Percentiles rank a stretch among this genome's conserved stretches.
Conservation (phyloP, 2,797 vertebrate genomes). For the Columba guinea region DNA sequence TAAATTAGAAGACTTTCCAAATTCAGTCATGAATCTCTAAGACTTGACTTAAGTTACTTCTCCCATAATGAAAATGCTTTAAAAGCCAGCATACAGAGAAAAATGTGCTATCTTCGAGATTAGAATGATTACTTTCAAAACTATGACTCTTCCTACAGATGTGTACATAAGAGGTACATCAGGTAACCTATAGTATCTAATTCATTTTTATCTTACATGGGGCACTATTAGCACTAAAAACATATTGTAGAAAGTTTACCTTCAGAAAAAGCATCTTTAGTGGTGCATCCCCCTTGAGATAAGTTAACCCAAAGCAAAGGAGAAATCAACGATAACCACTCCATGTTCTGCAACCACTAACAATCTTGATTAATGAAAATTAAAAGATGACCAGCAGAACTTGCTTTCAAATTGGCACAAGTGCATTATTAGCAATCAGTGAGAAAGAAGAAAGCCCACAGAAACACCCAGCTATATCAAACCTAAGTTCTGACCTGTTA, state of each 20-base stretch:
- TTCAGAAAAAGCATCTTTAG: not conserved
- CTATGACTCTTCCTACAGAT: not conserved
- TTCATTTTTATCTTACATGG: not conserved
- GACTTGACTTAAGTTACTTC: not conserved
- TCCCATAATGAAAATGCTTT: not conserved
- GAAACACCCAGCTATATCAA: not conserved
- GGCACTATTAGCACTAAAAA: not conserved
- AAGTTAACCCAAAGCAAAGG: not conserved
- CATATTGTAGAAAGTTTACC: not conserved
- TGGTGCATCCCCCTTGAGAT: not conserved
- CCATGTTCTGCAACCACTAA: not conserved
- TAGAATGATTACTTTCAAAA: not conserved
- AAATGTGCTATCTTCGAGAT: not conserved
- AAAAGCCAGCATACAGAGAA: not conserved
- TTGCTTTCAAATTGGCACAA: not conserved
- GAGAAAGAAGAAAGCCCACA: not conserved
- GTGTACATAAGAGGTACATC: not conserved
- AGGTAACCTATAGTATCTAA: not conserved
- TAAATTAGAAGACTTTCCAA: not conserved
- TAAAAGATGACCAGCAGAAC: not conserved
- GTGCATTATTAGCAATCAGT: not conserved
- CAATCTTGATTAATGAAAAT: not conserved
- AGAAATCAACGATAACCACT: not conserved
- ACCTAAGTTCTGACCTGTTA: not conserved
- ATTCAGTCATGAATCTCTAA: not conserved